Evolutionary conservation across 2,888 invertebrate species (phyloP), one percentile per base, ranked within the genome.

Genomic region (Octodonta nipae): DNA sequence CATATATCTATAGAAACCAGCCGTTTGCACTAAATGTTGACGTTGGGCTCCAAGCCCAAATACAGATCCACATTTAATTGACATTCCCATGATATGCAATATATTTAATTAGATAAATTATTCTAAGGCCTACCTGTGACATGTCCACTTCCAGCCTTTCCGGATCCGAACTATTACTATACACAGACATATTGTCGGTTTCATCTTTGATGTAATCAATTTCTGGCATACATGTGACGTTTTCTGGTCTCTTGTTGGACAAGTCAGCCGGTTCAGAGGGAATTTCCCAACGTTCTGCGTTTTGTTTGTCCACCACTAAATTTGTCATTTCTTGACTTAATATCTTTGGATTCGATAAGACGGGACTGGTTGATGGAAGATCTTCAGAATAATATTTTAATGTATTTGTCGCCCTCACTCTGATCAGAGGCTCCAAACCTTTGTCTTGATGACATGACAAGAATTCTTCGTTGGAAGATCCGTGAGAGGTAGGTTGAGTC

Each of bases 91-190:
- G n/a, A n/a, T n/a, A n/a, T n/a, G n/a, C n/a, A n/a, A n/a, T n/a
- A n/a, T n/a, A n/a, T n/a, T n/a, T n/a, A n/a, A n/a, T n/a, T n/a
- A n/a, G n/a, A n/a, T n/a, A n/a, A n/a, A n/a, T n/a, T n/a, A n/a
- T n/a, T n/a, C n/a, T n/a, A n/a, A n/a, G n/a, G n/a, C n/a, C n/a
- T n/a, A 60, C 64, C 50, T 64, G 64, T 17, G 65, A 64, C 56
- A 75, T 75, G 56, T 79, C 79, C 60, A 80, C 79, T 51, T 80
- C 79, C 47, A 81, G 61, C 47, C 80, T 65, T 46, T 78, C 79
- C 2, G 78, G 78, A 63, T 83, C 82, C 1, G 81, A 79, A 43
- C 75, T 75, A 53, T 74, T 75, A 55, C 78, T 78, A 55, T 72
- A 77, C 42, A 72, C 55, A 2, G 60, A 60, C 15, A 50, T 34